Evolutionary conservation across 2,888 invertebrate species (phyloP), one percentile per base, ranked within the genome.

Genomic region (Platycheirus rosarum): DNA sequence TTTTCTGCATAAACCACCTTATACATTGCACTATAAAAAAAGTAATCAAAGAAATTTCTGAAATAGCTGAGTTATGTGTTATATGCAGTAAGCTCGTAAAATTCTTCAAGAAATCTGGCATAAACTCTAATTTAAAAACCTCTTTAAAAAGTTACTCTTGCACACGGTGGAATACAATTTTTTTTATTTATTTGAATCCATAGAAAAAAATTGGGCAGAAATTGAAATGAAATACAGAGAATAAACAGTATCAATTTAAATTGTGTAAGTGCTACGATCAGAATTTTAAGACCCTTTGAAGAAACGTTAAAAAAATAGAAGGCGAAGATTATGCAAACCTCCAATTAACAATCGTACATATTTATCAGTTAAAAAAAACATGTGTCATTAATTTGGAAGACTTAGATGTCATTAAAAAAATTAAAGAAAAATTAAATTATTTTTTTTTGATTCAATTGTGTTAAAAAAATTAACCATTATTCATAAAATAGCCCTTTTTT

Each of bases 1-100:
- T 16, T 7, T 73, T 62, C 26, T 78, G 75, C 7, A 63, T 69
- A 1, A 73, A 69, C 6, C 69, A 77, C 13, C 48, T 80, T 11
- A 23, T 76, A 13, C 73, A 62, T 16, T 62, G 74, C 20, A 26
- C 35, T 14, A 23, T 68, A 20, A 48, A 79, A 44, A 66, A 79
- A 55, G 55, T 37, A 48, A 62, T 74, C 3, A 40, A 53, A n/a
- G 73, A 66, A 60, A 44, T 62, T 11, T 40, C 60, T 13, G 55
- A 68, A 65, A 44, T 62, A 26, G 7, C 9, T 35, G 18, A 78
- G 32, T 11, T 78, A 6, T 68, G 23, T 37, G 16, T 20, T 42
- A 20, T 32, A 4, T 57, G 69, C 18, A 44, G 44, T 20, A 42
- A 69, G 32, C 57, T 79, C 2, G 57, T 73, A 9, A 66, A 66